Evolutionary conservation across 2,888 invertebrate species (phyloP).

Genomic region (Anoplius nigerrimus): DNA sequence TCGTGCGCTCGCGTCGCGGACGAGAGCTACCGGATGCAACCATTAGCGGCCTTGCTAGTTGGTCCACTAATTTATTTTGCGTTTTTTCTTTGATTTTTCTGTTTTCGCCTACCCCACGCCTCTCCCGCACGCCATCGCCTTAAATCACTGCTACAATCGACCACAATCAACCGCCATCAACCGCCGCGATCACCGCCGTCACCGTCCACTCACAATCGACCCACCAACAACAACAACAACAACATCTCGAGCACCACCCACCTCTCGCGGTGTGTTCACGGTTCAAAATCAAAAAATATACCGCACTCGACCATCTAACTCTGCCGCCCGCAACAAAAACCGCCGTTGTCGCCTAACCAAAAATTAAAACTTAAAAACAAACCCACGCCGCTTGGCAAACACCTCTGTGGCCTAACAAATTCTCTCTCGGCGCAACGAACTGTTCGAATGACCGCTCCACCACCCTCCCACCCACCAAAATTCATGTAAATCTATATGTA

Average conservation of each 20-base stretch:
- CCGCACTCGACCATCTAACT: slow-evolving; percentile 41
- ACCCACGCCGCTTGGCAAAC: slow-evolving; percentile 24
- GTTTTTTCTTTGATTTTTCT: slow-evolving; percentile 29
- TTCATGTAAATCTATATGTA: slow-evolving; percentile 7
- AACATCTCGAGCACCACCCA: background rate
- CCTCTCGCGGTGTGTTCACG: too few species aligned
- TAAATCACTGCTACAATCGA: too few species aligned
- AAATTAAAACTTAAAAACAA: slow-evolving; percentile 10
- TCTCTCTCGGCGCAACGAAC: too few species aligned
- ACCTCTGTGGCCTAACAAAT: background rate
- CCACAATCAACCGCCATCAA: too few species aligned
- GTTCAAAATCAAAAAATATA: slow-evolving; percentile 9
- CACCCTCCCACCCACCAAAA: slow-evolving; percentile 19
- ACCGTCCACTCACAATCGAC: slow-evolving; percentile 29
- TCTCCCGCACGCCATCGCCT: background rate
- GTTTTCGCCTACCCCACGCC: slow-evolving; percentile 2
- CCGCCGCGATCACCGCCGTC: slow-evolving; percentile 28
- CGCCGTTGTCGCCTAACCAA: slow-evolving; percentile 29
- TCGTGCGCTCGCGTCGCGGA: too few species aligned
- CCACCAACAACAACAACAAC: slow-evolving; percentile 24
- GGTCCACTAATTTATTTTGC: slow-evolving; percentile 39
- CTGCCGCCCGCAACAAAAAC: slow-evolving; percentile 25
- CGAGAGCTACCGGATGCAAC: slow-evolving; percentile 9
- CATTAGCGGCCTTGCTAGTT: slow-evolving; percentile 1
- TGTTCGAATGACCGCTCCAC: too few species aligned